Base-by-base conservation (phyloP, 2,113 vertebrate genomes). In the Gyps fulvus region DNA sequence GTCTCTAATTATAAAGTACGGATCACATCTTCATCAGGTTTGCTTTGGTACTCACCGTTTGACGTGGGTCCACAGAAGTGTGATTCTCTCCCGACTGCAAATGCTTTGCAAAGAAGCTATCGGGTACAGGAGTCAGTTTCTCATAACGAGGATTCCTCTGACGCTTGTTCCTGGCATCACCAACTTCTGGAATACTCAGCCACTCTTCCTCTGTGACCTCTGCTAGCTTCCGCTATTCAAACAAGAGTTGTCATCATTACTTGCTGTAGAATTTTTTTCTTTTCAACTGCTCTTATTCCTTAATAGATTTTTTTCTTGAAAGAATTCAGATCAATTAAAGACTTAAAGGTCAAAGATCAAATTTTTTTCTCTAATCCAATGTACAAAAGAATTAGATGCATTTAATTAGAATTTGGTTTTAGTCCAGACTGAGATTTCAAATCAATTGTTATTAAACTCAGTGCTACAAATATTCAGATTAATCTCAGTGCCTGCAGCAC, bases 31-130 rank as follows among this genome's bases (percentile, higher is more conserved):
- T 13, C 61, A 40, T 1, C 15, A 16, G 40, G 20, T 20, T 55
- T 55, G 38, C 52, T 27, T 43, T 6, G 18, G 20, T 52, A 96
- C 99, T 98, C 78, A 99, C 99, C 27, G 98, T 99, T 42, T 99
- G 99, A 32, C 99, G 98, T 10, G 99, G 99, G 74, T 99, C 99
- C 80, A 99, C 99, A 0, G 98, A 97, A 6, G 99, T 99, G 87
- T 99, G 98, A 36, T 99, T 99, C 66, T 99, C 99, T 85, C 99
- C 99, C 0, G 98, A 98, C 96, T 99, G 99, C 32, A 99, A 95
- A 86, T 99, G 99, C 91, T 99, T 99, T 86, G 99, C 98, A 70
- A 99, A 99, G 98, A 99, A 99, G 95, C 99, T 99, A 92, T 99
- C 99, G 0, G 99, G 99, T 7, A 99, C 99, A 16, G 99, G 99